Evolutionary conservation across 2,113 vertebrate genomes (phyloP).

Genomic region (Malurus alboscapulatus): DNA sequence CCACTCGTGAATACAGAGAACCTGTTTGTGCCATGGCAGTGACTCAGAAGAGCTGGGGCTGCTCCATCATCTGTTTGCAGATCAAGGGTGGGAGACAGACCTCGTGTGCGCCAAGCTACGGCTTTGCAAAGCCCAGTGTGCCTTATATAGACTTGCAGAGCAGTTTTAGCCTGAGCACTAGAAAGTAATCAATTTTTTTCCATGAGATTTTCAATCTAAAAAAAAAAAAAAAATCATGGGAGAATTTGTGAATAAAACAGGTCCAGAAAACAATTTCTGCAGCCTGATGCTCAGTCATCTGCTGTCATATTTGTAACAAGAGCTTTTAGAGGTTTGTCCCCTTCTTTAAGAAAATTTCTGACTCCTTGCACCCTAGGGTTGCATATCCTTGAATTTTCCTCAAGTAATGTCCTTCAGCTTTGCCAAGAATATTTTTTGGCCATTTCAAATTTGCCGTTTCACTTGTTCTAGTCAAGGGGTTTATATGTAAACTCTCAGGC

Average conservation of each 20-base stretch:
- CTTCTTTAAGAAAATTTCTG: not conserved
- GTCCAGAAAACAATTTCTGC: not conserved
- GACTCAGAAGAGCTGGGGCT: not conserved
- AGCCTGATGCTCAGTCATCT: not conserved
- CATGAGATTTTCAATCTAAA: not conserved
- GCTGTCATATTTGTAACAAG: not conserved
- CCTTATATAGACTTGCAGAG: fast-evolving
- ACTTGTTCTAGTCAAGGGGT: not conserved
- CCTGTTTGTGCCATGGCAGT: not conserved
- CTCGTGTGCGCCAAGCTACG: fast-evolving
- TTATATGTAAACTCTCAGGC: not conserved
- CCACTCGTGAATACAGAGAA: slow-evolving; percentile 7
- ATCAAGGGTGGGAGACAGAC: not conserved
- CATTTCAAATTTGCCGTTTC: not conserved
- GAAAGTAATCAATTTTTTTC: not conserved
- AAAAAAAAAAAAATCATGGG: fast-evolving
- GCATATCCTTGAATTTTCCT: not conserved
- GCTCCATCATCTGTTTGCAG: not conserved
- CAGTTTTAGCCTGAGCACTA: not conserved
- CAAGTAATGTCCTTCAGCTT: not conserved
- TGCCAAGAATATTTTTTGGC: not conserved
- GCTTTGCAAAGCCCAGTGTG: fast-evolving
- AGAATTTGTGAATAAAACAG: not conserved
- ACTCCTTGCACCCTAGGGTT: not conserved
- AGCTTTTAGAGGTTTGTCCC: not conserved